Evolutionary conservation across 2,888 invertebrate genomes (phyloP), one percentile per base, ranked within the genome.

Genomic region (Polydrusus cervinus): DNA sequence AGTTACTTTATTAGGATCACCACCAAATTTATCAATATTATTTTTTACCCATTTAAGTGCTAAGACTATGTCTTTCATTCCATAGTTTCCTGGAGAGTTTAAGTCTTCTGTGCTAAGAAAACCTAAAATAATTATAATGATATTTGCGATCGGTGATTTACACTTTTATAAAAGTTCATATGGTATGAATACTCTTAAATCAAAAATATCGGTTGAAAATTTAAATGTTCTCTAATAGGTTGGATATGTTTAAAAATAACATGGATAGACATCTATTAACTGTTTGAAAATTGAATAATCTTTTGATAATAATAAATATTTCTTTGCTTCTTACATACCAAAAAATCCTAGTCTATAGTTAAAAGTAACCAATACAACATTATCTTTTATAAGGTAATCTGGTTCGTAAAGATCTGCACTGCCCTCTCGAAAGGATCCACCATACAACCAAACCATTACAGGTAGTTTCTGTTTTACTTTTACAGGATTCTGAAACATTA

Each of bases 391-490:
- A 7, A 85, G 62, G 57, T 80, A 83, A 62, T 84, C 82, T n/a
- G 84, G 84, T 3, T 82, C 83, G 74, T 82, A 89, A 0, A 87
- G 85, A 0, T 86, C 76, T 40, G 81, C 79, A 66, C 78, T 77
- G 8, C 84, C 84, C 67, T 75, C 77, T 10, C 83, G 68, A 71
- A 84, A 85, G 16, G 79, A 81, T 10, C 85, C 85, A 1, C 85
- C 85, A 71, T 84, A 82, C 51, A 85, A 82, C 81, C 83, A 85
- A 6, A 84, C 82, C 84, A 85, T 84, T 14, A 85, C 84, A 5
- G 84, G 81, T 53, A 80, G 71, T n/a, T 77, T 47, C 45, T 67
- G 14, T 51, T 14, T 34, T 10, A 49, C 43, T 7, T 6, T 25
- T 18, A 16, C 38, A 7, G 75, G 71, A 40, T 71, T 71, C 75